Evolutionary conservation across 2,113 vertebrate genomes (phyloP).

Genomic region (Mugil cephalus): DNA sequence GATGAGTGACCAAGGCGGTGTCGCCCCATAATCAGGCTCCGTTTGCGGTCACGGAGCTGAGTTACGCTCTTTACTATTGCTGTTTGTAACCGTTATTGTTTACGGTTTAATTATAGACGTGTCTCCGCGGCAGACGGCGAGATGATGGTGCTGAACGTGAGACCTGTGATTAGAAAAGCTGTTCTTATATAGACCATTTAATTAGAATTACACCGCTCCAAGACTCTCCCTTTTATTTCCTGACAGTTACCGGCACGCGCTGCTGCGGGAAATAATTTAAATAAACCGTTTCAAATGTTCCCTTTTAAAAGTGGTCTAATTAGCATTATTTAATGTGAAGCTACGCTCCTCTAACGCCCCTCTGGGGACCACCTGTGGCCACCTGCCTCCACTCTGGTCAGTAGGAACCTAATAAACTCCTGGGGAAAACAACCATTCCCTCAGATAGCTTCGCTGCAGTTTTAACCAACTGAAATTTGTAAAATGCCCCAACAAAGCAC

Average conservation of each 20-base stretch:
- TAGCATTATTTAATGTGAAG: constrained; percentile 25
- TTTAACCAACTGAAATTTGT: constrained; percentile 27
- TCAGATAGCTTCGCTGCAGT: not conserved
- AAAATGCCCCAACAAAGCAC: constrained; percentile 11
- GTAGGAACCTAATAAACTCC: not conserved
- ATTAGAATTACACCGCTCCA: constrained; percentile 15
- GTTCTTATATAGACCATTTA: constrained; percentile 21
- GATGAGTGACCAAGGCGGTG: not conserved
- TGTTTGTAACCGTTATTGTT: constrained; percentile 28
- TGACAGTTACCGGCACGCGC: constrained; percentile 8
- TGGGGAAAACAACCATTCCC: not conserved
- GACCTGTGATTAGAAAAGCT: constrained; percentile 39
- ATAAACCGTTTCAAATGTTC: constrained; percentile 31
- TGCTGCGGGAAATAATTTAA: constrained; percentile 25
- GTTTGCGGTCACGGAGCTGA: not conserved
- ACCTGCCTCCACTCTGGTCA: not conserved
- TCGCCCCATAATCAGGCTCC: not conserved
- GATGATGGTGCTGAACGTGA: constrained; percentile 22
- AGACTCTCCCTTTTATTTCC: constrained; percentile 16
- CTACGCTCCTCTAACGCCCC: not conserved
- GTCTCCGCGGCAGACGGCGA: not conserved
- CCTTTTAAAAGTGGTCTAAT: constrained; percentile 23
- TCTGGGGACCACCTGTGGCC: constrained; percentile 6
- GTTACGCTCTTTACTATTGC: constrained; percentile 24
- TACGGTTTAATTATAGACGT: constrained; percentile 33